These are phyloP conservation scores for Pseudachorutes palmiensis DNA, from an alignment of 1,140 invertebrate genomes.

Conservation along the genomic window DNA sequence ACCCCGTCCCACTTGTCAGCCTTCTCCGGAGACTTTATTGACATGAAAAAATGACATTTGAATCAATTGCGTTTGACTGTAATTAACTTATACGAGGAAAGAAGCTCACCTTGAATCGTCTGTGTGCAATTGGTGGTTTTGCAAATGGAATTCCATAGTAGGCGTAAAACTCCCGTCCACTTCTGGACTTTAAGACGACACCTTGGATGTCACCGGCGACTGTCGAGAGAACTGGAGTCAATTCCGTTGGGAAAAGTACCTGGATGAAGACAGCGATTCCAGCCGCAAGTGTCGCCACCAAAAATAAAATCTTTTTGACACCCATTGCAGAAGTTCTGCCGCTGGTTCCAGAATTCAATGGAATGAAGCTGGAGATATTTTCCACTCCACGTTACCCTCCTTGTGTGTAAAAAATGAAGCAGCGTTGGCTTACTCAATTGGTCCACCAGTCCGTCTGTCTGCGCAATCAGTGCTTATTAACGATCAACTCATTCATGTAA, in stretches of 20 bases:
- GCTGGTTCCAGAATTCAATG: too few species aligned
- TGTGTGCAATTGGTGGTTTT: conserved; percentile 11
- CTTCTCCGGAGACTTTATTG: conserved; percentile 11
- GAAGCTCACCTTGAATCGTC: conserved; percentile 12
- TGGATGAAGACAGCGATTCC: background rate
- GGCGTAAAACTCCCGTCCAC: background rate
- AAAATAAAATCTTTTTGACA: background rate
- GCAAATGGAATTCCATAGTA: conserved; percentile 10
- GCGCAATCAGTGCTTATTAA: too few species aligned
- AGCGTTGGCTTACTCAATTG: too few species aligned
- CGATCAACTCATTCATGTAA: too few species aligned
- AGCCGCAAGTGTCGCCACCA: background rate
- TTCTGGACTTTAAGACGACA: background rate
- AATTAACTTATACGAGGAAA: background rate
- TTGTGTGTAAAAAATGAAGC: too few species aligned
- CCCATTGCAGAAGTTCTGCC: too few species aligned
- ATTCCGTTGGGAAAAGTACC: background rate
- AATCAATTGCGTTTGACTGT: background rate
- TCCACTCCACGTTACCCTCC: too few species aligned
- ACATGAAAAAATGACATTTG: background rate
- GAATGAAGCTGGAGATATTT: too few species aligned
- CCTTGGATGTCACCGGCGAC: conserved; percentile 14
- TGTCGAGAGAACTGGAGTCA: conserved; percentile 8
- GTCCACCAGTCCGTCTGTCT: too few species aligned
- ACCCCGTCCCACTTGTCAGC: conserved; percentile 12